Evolutionary conservation across 35 echinoderm and acorn worm species (phyloP).

Genomic region (Apostichopus parvimensis): DNA sequence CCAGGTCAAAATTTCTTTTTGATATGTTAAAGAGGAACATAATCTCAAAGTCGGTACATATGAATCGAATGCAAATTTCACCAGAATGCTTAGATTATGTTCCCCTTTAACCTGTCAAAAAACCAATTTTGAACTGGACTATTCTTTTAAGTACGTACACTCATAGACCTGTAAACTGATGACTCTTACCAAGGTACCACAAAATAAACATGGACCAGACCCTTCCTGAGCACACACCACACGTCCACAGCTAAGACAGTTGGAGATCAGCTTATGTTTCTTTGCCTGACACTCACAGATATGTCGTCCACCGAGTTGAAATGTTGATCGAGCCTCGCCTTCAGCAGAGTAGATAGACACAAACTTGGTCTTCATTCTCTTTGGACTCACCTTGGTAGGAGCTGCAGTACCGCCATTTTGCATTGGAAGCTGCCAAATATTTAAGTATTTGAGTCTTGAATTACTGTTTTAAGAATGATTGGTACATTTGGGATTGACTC

Average conservation of each 20-base stretch:
- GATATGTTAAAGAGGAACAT: too few species aligned
- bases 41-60: too few species aligned
- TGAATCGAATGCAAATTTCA: too few species aligned
- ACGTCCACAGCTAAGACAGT: slow-evolving; percentile 93
- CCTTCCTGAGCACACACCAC: slow-evolving; percentile 95
- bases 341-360: slow-evolving; percentile 87
- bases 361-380: slow-evolving; percentile 81
- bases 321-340: slow-evolving; percentile 66
- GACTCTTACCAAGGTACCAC: slow-evolving; percentile 81
- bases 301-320: slow-evolving; percentile 84
- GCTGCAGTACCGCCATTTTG: slow-evolving; percentile 31
- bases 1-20: too few species aligned
- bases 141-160: too few species aligned
- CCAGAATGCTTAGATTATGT: too few species aligned
- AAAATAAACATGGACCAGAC: slow-evolving; percentile 92
- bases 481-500: too few species aligned
- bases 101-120: too few species aligned
- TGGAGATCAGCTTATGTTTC: slow-evolving; percentile 84
- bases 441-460: too few species aligned
- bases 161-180: not conserved
- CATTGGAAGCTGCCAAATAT: slow-evolving; percentile 16
- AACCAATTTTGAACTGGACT: too few species aligned
- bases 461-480: too few species aligned
- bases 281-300: slow-evolving; percentile 98
- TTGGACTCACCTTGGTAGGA: slow-evolving; percentile 3